Base-by-base conservation (phyloP, 2,797 vertebrate genomes). In the Nothura maculosa region DNA sequence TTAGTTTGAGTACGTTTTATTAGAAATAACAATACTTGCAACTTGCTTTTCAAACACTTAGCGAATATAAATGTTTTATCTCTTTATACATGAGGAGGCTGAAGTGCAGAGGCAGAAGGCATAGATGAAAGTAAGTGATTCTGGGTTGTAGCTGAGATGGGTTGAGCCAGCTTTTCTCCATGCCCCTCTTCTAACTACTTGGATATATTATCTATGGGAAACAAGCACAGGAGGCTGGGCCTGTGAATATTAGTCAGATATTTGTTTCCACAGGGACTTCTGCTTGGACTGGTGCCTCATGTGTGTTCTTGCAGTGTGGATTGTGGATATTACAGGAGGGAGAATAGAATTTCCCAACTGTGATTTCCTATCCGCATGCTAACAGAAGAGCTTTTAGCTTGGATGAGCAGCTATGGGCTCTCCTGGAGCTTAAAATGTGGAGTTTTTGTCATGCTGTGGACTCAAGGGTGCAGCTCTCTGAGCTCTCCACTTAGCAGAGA, bases 11-110 rank as follows among this genome's bases (percentile, higher is more conserved):
- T 30, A 55, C 17, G n/a, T 70, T 88, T 91, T 92, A 57, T 87
- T 89, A 74, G 64, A 87, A 95, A 89, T 67, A 87, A 87, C 47
- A 91, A 28, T 81, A 87, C 38, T 93, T 88, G 82, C 25, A 79
- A 81, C 63, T 92, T 84, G 57, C 12, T 40, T 94, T 95, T 92
- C 70, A 81, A 91, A 52, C 21, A 28, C 17, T 85, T 27, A 28
- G 63, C 15, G 52, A 66, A 92, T 5, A n/a, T 12, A 42, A 12
- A 34, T 1, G 0, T 52, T 89, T 90, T 89, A 28, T 78, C 38
- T 87, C 70, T 64, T 81, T 70, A 58, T 73, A 50, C 2, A 2
- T 54, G 27, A 12, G 48, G 18, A 87, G 20, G 34, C 42, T 83
- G 73, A 83, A 94, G 8, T 81, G 62, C 45, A 73, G 92, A 90